Percentiles rank a stretch among this genome's conserved stretches.
Conservation (phyloP, 2,888 invertebrate genomes). For the Eupithecia centaureata region DNA sequence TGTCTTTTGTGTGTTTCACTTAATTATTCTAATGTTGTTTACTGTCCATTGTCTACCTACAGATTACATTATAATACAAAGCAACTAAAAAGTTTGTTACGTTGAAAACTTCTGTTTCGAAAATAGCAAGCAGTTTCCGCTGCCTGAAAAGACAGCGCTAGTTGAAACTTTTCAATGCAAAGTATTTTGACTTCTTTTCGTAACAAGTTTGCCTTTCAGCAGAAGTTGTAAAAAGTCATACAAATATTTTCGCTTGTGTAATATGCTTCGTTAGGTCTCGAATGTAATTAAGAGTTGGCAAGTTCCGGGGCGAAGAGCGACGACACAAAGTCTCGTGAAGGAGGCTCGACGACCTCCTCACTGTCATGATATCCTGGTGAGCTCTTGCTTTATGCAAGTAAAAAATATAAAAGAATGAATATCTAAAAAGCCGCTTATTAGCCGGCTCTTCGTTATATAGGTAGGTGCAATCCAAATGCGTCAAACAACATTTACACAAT, state of each 20-base stretch:
- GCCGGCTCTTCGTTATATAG: neutral
- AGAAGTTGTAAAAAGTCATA: conserved; percentile 11
- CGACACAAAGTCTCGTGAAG: conserved; percentile 31
- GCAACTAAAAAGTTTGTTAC: neutral
- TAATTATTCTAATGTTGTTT: conserved; percentile 25
- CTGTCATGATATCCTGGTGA: conserved; percentile 29
- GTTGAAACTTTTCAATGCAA: conserved; percentile 3
- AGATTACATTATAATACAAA: conserved; percentile 8
- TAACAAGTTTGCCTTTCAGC: conserved; percentile 2
- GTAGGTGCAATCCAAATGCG: neutral
- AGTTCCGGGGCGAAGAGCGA: conserved; percentile 21
- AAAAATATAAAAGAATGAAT: neutral
- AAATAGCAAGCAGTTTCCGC: neutral
- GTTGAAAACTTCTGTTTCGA: neutral
- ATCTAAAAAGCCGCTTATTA: neutral
- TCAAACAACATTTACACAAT: neutral
- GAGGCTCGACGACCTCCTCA: conserved; percentile 27
- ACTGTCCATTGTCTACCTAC: neutral
- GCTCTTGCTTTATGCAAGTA: conserved; percentile 14
- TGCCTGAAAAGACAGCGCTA: conserved; percentile 2
- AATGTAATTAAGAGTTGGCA: conserved; percentile 24
- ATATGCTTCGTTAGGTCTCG: conserved; percentile 35
- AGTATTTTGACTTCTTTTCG: conserved; percentile 9
- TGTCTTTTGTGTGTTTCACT: conserved; percentile 28
- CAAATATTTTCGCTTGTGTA: conserved; percentile 22